Percentiles rank a stretch among this genome's conserved stretches.
Evolutionary conservation across 2,113 vertebrate genomes (phyloP).

Genomic region (Aspidoscelis tigris): DNA sequence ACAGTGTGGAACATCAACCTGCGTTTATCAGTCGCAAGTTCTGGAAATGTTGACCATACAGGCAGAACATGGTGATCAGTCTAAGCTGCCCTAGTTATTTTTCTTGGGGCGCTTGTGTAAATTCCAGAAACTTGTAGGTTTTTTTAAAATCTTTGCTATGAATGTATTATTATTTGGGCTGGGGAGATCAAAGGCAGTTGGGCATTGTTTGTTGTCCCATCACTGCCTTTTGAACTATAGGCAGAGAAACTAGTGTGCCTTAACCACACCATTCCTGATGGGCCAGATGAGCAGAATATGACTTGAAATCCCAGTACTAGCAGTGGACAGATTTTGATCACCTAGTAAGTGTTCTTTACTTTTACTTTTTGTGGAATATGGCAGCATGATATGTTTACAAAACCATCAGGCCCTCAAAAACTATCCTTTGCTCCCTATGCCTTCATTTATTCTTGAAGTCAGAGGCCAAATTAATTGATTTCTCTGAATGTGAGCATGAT

Average conservation of each 20-base stretch:
- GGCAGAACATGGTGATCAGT: not conserved
- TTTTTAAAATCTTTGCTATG: not conserved
- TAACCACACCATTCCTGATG: slow-evolving; percentile 32
- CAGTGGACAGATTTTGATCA: slow-evolving; percentile 46
- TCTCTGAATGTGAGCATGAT: slow-evolving; percentile 22
- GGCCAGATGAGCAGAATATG: slow-evolving; percentile 30
- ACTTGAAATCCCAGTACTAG: slow-evolving; percentile 39
- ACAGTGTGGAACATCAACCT: not conserved
- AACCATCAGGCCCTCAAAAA: slow-evolving; percentile 15
- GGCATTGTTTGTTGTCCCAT: slow-evolving; percentile 32
- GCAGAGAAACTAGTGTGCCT: slow-evolving; percentile 33
- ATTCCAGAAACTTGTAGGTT: not conserved
- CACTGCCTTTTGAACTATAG: slow-evolving; percentile 42
- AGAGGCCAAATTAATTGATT: slow-evolving; percentile 47
- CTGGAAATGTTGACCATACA: slow-evolving; percentile 33
- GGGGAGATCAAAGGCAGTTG: slow-evolving; percentile 30
- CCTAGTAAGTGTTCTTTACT: slow-evolving; percentile 49
- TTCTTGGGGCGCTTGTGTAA: not conserved
- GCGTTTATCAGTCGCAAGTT: not conserved
- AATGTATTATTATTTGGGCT: slow-evolving; percentile 20
- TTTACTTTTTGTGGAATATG: slow-evolving; percentile 31
- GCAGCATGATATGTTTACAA: slow-evolving; percentile 46
- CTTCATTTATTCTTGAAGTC: slow-evolving; percentile 34
- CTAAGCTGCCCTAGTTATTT: not conserved
- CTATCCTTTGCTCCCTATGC: slow-evolving; percentile 21